phyloP scores from a whole-genome alignment of 2,888 invertebrate species.

The Taenaris catops region DNA sequence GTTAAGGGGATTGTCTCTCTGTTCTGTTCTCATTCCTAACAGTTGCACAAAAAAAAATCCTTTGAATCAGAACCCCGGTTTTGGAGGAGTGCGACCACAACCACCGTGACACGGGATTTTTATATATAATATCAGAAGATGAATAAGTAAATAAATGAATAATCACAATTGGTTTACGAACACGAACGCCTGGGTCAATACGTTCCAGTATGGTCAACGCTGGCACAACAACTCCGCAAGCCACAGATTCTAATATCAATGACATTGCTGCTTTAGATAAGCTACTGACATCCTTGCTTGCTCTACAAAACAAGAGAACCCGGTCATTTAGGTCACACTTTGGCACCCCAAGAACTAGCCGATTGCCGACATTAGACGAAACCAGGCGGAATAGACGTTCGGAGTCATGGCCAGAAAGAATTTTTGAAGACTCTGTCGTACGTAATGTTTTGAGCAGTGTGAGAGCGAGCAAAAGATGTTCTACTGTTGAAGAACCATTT shows the following conservation, averaged over 20 bases:
- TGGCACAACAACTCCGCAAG: slow-evolving; percentile 43
- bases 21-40: too few species aligned
- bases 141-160: too few species aligned
- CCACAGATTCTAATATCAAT: slow-evolving; percentile 59
- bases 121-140: too few species aligned
- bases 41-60: too few species aligned
- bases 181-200: slow-evolving; percentile 45
- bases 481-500: slow-evolving; percentile 57
- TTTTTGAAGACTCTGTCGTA: slow-evolving; percentile 62
- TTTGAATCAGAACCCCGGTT: too few species aligned
- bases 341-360: slow-evolving; percentile 54
- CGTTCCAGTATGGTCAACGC: slow-evolving; percentile 50
- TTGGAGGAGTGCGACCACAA: too few species aligned
- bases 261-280: slow-evolving; percentile 83
- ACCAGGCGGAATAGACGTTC: slow-evolving; percentile 39
- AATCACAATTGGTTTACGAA: slow-evolving; percentile 41
- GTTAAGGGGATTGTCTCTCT: too few species aligned
- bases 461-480: slow-evolving; percentile 47
- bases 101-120: too few species aligned
- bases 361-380: slow-evolving; percentile 44
- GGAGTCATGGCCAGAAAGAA: slow-evolving; percentile 66
- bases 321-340: slow-evolving; percentile 53
- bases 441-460: slow-evolving; percentile 58
- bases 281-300: slow-evolving; percentile 80
- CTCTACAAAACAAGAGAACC: slow-evolving; percentile 51